Conservation (phyloP, 2,888 invertebrate species). For the Isotomurus palustris region DNA sequence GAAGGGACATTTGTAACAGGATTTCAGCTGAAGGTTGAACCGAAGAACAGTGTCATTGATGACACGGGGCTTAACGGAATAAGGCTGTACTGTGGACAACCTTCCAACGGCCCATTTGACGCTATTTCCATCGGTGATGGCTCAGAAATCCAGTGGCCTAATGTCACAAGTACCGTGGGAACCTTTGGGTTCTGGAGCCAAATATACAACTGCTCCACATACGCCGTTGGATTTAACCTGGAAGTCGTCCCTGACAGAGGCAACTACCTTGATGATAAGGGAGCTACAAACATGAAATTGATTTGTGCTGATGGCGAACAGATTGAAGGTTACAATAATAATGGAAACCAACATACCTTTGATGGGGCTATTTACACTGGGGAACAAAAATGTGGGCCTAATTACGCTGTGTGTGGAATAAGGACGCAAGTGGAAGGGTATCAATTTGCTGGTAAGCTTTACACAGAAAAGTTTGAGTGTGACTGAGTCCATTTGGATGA, state of each 20-base stretch:
- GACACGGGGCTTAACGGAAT: constrained; percentile 23
- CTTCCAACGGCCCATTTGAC: not conserved
- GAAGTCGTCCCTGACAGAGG: constrained; percentile 34
- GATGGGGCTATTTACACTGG: constrained; percentile 21
- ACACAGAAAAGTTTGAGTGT: too few relatives aligned
- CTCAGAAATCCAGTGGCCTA: too few relatives aligned
- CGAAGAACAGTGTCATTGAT: constrained; percentile 16
- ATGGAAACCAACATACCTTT: constrained; percentile 20
- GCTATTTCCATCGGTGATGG: too few relatives aligned
- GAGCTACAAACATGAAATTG: constrained; percentile 30
- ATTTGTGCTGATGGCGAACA: constrained; percentile 23
- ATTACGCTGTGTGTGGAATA: constrained; percentile 31
- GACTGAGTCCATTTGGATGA: too few relatives aligned
- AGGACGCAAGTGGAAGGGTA: constrained; percentile 40
- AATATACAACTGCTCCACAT: constrained; percentile 16
- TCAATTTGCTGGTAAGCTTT: constrained; percentile 35
- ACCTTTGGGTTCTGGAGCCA: constrained; percentile 1
- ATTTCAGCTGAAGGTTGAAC: constrained; percentile 23
- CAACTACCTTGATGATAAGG: constrained; percentile 8
- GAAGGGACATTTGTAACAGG: too few relatives aligned
- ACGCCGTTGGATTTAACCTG: constrained; percentile 34
- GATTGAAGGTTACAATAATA: constrained; percentile 31
- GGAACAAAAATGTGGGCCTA: constrained; percentile 22
- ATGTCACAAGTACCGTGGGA: constrained; percentile 11
- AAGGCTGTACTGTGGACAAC: constrained; percentile 24